A percentile compares a stretch with the other conserved stretches of the same genome.
These are phyloP conservation scores for Phodopus roborovskii DNA, from an alignment of 2,113 vertebrate species.

Conservation along the genomic window DNA sequence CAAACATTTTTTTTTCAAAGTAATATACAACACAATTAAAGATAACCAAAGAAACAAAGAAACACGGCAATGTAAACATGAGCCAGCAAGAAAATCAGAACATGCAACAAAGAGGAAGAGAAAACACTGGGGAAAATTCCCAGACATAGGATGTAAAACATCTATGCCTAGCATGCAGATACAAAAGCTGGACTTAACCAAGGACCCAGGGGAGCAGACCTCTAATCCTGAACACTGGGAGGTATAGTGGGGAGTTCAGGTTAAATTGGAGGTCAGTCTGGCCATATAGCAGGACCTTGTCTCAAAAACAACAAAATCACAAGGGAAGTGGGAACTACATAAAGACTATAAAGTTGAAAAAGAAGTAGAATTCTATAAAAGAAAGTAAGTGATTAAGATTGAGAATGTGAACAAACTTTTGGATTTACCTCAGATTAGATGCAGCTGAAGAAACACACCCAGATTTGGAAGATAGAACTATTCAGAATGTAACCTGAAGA, in stretches of 20 bases:
- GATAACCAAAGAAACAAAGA: neutral
- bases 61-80: constrained; percentile 2
- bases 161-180: neutral
- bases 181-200: neutral
- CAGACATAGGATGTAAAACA: constrained; percentile 9
- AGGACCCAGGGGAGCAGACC: neutral
- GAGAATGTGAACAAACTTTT: constrained; percentile 14
- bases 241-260: no score
- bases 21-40: constrained; percentile 36
- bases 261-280: neutral
- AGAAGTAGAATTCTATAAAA: constrained; percentile 39
- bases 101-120: neutral
- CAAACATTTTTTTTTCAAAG: constrained; percentile 35
- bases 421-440: constrained; percentile 46
- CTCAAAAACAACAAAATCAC: neutral
- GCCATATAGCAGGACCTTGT: neutral
- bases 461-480: constrained; percentile 37
- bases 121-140: neutral
- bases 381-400: constrained; percentile 20
- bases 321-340: neutral
- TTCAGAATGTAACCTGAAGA: neutral
- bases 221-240: neutral
- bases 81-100: neutral
- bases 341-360: neutral
- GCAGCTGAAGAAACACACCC: constrained; percentile 17